These are phyloP conservation scores for Amiota minor DNA, from an alignment of 2,888 invertebrate genomes.

Conservation along the genomic window DNA sequence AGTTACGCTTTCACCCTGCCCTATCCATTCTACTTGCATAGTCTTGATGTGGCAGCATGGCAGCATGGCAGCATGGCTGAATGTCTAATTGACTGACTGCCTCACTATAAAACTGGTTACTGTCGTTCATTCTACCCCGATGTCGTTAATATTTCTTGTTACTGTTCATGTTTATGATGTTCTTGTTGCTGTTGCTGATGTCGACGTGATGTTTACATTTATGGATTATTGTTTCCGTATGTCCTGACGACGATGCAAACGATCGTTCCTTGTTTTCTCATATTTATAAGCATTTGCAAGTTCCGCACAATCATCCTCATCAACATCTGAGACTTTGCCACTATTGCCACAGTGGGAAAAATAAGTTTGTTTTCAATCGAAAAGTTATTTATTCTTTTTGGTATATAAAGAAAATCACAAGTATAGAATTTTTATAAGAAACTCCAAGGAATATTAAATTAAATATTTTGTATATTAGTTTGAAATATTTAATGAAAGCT, in stretches of 20 bases:
- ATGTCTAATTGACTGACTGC: conserved; percentile 42
- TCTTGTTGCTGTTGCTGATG: conserved; percentile 48
- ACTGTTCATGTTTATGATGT: conserved; percentile 40
- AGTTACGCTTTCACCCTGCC: conserved; percentile 71
- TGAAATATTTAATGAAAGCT: too few species aligned
- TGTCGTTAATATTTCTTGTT: conserved; percentile 19
- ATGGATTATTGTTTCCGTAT: conserved; percentile 71
- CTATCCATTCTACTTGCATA: conserved; percentile 12
- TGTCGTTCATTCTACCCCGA: conserved; percentile 37
- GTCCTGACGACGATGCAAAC: conserved; percentile 46
- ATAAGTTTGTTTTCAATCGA: background rate
- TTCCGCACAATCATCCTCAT: conserved; percentile 63
- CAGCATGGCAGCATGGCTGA: conserved; percentile 41
- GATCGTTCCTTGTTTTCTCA: conserved; percentile 56
- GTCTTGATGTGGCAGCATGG: conserved; percentile 39
- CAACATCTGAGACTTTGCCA: conserved; percentile 39
- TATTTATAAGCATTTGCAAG: conserved; percentile 49
- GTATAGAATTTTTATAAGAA: too few species aligned
- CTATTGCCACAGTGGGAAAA: conserved; percentile 42
- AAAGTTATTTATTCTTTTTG: background rate
- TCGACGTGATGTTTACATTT: conserved; percentile 71
- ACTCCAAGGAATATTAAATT: too few species aligned
- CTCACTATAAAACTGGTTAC: conserved; percentile 46
- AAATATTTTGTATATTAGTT: too few species aligned
- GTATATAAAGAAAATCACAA: too few species aligned